Evolutionary conservation across 2,797 vertebrate genomes (phyloP).

Genomic region (Manis crassicaudata): DNA sequence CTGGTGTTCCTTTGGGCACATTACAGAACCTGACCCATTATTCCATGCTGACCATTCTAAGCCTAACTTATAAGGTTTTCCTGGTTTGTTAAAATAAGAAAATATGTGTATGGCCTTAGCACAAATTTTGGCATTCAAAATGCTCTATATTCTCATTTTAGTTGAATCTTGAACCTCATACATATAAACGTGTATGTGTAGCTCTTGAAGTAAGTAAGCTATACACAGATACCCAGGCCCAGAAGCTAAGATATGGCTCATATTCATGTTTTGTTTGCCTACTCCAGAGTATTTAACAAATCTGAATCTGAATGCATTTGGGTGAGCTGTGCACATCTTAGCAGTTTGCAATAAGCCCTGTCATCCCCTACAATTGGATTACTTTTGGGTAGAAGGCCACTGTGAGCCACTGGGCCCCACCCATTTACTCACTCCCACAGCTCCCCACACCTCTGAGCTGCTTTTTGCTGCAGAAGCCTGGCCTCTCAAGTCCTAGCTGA

Average conservation of each 20-base stretch:
- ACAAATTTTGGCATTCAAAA: neutral
- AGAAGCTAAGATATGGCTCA: neutral
- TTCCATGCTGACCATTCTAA: neutral
- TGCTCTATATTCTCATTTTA: neutral
- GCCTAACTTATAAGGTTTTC: neutral
- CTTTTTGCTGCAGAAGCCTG: neutral
- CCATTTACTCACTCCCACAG: neutral
- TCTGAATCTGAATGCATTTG: neutral
- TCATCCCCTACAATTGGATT: neutral
- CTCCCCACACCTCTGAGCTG: neutral
- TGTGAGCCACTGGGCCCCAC: no score
- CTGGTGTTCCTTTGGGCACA: no score
- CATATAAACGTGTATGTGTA: neutral
- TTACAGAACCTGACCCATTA: neutral
- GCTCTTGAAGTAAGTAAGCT: neutral
- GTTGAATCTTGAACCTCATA: neutral
- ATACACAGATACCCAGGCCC: neutral
- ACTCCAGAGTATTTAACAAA: neutral
- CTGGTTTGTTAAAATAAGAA: neutral
- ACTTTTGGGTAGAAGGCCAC: neutral
- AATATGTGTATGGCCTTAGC: neutral
- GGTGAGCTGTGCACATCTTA: neutral
- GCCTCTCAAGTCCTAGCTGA: neutral
- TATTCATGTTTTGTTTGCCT: neutral
- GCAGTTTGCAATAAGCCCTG: neutral